Evolutionary conservation across 2,888 invertebrate genomes (phyloP).

Genomic region (Pomacea canaliculata): DNA sequence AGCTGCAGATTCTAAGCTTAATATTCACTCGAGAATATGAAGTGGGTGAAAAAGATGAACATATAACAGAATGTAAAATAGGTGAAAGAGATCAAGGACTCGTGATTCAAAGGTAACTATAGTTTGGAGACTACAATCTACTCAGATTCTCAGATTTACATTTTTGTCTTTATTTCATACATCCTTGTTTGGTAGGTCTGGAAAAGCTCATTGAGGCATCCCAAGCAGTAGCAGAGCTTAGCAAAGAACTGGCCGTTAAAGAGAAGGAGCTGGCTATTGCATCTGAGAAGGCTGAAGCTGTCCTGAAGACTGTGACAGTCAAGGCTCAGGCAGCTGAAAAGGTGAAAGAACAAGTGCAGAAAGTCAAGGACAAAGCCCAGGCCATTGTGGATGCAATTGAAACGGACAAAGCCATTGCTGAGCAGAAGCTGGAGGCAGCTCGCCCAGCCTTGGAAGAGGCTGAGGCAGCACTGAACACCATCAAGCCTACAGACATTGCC

Average conservation of each 20-base stretch:
- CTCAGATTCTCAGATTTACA: no score
- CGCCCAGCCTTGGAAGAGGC: constrained; percentile 70
- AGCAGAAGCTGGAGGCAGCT: constrained; percentile 67
- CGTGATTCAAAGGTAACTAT: no score
- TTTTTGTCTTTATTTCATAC: no score
- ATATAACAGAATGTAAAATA: no score
- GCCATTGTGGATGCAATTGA: constrained; percentile 69
- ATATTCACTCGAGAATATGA: no score
- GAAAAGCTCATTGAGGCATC: constrained; percentile 69
- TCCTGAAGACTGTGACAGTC: constrained; percentile 67
- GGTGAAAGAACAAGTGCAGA: constrained; percentile 70
- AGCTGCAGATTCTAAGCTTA: no score
- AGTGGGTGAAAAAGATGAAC: no score
- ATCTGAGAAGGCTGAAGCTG: constrained; percentile 83
- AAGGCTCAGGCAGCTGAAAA: constrained; percentile 70
- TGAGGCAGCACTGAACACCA: constrained; percentile 72
- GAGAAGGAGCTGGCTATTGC: constrained; percentile 86
- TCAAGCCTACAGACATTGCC: constrained; percentile 69
- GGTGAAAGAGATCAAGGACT: no score
- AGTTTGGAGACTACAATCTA: no score
- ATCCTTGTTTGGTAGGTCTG: constrained; percentile 48
- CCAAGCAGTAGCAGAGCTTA: constrained; percentile 80
- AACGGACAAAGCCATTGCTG: constrained; percentile 65
- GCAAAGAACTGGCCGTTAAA: constrained; percentile 85
- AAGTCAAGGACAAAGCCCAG: constrained; percentile 71